These are phyloP conservation scores for Dasysyrphus tricinctus DNA, from an alignment of 2,888 invertebrate genomes.

Conservation along the genomic window DNA sequence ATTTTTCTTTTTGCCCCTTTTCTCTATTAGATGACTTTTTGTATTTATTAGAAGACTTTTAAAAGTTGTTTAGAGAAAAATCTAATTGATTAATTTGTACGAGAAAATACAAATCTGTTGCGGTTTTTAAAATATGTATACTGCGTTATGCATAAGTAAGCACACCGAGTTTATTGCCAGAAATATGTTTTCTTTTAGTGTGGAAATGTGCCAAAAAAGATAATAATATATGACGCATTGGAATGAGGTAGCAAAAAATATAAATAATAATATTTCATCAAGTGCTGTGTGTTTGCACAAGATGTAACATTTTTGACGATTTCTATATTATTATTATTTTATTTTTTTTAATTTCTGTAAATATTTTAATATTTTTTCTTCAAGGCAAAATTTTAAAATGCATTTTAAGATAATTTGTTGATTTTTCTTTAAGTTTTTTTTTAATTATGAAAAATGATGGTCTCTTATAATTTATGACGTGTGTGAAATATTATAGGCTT, in stretches of 20 bases:
- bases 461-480: background rate
- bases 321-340: background rate
- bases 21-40: background rate
- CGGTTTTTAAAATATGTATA: background rate
- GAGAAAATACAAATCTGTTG: constrained; percentile 1
- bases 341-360: background rate
- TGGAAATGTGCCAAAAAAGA: constrained; percentile 29
- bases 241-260: background rate
- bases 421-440: background rate
- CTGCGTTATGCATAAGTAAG: background rate
- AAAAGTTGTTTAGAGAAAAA: background rate
- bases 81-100: constrained; percentile 13
- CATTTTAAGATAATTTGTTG: constrained; percentile 15
- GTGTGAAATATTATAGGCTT: background rate
- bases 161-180: constrained; percentile 1
- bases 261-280: constrained; percentile 14
- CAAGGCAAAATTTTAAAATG: constrained; percentile 17
- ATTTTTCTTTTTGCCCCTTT: background rate
- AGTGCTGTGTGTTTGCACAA: background rate
- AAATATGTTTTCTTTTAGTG: background rate
- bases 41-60: too few species aligned
- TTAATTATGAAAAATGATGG: background rate
- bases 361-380: constrained; percentile 11
- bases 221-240: constrained; percentile 26
- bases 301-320: background rate